phyloP scores from a whole-genome alignment of 2,113 vertebrate genomes.

The Pampusana beccarii region DNA sequence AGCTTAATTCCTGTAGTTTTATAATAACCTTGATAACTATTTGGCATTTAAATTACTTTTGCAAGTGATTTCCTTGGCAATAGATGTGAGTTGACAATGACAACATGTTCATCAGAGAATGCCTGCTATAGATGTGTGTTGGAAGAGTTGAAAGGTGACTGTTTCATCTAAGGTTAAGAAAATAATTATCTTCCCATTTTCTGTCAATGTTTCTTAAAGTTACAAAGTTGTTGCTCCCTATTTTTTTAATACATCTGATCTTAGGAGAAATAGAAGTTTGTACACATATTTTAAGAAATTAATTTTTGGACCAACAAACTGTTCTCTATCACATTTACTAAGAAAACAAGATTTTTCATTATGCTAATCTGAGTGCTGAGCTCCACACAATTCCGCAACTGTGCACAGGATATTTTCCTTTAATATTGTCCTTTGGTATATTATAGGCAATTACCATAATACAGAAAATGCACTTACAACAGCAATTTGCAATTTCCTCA shows the following conservation, averaged over 20 bases:
- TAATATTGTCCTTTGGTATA: neutral
- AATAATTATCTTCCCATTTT: neutral
- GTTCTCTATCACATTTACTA: neutral
- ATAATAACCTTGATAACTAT: slow-evolving; percentile 29
- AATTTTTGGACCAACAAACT: neutral
- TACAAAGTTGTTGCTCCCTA: neutral
- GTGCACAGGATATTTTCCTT: neutral
- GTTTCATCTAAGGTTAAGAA: neutral
- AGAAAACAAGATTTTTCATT: neutral
- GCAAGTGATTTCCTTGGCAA: neutral
- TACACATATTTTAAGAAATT: neutral
- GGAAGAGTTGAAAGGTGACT: slow-evolving; percentile 2
- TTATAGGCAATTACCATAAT: slow-evolving; percentile 9
- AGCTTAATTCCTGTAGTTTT: slow-evolving; percentile 18
- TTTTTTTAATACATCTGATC: neutral
- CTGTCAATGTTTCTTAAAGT: neutral
- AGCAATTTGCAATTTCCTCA: slow-evolving; percentile 24
- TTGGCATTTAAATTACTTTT: slow-evolving; percentile 10
- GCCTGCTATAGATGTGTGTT: neutral
- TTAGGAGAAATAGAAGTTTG: neutral
- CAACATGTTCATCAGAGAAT: neutral
- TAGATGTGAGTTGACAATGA: neutral
- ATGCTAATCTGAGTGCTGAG: neutral
- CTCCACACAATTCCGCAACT: neutral
- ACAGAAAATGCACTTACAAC: slow-evolving; percentile 1